Conservation (phyloP, 2,797 vertebrate genomes). For the Carcharodon carcharias region DNA sequence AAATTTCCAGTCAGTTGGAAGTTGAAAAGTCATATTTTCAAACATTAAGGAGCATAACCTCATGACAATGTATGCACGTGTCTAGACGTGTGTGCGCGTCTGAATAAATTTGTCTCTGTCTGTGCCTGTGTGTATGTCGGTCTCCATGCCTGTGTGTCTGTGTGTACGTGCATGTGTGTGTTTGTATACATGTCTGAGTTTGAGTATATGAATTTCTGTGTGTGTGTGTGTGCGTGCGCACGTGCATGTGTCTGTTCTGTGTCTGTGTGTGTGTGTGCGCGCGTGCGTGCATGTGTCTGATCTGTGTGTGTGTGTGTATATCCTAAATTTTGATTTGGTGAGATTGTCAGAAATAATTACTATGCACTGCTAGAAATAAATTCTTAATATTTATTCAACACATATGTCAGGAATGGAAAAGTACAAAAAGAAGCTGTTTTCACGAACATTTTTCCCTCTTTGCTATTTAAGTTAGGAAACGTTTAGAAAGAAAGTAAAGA, state of each 20-base stretch:
- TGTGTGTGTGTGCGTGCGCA: too few relatives aligned
- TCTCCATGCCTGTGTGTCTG: background rate
- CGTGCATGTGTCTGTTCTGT: background rate
- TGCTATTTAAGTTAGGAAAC: background rate
- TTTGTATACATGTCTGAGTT: background rate
- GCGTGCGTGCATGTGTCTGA: background rate
- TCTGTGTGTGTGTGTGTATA: background rate
- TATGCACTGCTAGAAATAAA: background rate
- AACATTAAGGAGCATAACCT: too few relatives aligned
- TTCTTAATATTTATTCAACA: background rate
- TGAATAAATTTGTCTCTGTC: too few relatives aligned
- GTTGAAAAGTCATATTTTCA: too few relatives aligned
- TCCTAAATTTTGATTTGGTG: background rate
- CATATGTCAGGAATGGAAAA: background rate
- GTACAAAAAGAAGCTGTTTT: background rate
- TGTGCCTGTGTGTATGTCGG: too few relatives aligned
- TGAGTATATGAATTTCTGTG: background rate
- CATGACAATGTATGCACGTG: background rate
- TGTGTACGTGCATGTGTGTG: background rate
- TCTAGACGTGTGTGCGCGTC: too few relatives aligned
- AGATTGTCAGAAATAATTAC: background rate
- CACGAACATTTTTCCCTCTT: background rate
- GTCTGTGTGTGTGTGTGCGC: background rate
- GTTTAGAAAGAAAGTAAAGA: background rate
- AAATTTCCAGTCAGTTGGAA: too few relatives aligned